Base-by-base conservation (phyloP, 2,888 invertebrate genomes). In the Agrochola litura region DNA sequence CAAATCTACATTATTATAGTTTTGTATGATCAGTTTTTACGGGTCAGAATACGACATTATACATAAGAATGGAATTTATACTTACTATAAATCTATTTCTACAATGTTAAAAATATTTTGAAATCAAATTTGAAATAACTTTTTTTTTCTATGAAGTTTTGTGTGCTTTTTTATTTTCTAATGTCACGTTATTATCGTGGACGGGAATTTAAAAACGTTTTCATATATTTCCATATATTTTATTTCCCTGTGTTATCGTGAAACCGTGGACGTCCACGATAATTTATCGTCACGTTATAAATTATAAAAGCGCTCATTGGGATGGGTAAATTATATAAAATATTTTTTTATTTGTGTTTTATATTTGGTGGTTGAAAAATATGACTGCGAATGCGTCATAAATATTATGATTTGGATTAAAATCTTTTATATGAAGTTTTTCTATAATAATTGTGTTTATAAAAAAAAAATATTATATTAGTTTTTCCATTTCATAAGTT, bases 401-500 rank as follows among this genome's bases (percentile, higher is more conserved):
- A 67, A 16, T 41, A 22, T 49, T 74, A 60, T 73, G 58, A 49
- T 19, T 74, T 60, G 73, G 58, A 73, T 64, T 64, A 2, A 46
- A 64, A 76, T 63, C 5, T 37, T 52, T n/a, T 16, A 49, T 63
- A 22, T 30, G 37, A 70, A 66, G 46, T 52, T 69, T 56, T 60
- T 22, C 6, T 52, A 14, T 25, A 30, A 46, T 49, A 37, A 43
- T 41, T 58, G 5, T 49, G 65, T 41, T 65, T 52, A 25, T 25
- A 43, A 9, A 54, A n/a, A n/a, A 70, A 52, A 63, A 58, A 0
- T 67, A n/a, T 49, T 52, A 37, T 30, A 72, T 69, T 37, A 30
- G 19, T 61, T 65, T 63, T 81, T 77, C 81, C 74, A 72, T 49
- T 71, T 73, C 6, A 66, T 64, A 69, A 73, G 83, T 84, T 84